Evolutionary conservation across 2,888 invertebrate genomes (phyloP), one percentile per base, ranked within the genome.

Genomic region (Ochlodes sylvanus): DNA sequence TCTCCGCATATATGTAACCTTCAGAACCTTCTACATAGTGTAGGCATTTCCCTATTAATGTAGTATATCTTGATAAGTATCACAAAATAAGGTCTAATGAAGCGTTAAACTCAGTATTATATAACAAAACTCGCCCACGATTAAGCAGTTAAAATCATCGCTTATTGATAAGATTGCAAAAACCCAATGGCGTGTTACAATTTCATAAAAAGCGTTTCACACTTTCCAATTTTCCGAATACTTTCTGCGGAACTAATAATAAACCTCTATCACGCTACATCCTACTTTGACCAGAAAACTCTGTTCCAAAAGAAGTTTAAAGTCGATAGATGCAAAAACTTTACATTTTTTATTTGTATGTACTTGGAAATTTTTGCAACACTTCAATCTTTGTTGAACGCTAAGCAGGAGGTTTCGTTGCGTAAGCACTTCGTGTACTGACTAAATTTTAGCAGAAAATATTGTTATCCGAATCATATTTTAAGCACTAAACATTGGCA

Each of bases 111-210:
- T 61, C n/a, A 0, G 19, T 61, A 47, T 61, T 67, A 61, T 34
- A 61, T 67, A 67, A 67, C 61, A 34, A 42, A 9, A 52, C 50
- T 54, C 54, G 61, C 42, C 42, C 32, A 54, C 44, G 32, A 60
- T 66, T 52, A 60, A 41, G 27, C 34, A 54, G 34, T 17, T 54
- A 52, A 60, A 61, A 61, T 61, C 19, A 62, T 47, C 44, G 67
- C 19, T 12, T 67, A 61, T 61, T 61, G 67, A 61, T 61, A 54
- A 62, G 19, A 34, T 55, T 62, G 55, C 55, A 34, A 68, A 62
- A 71, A 62, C 61, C 41, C 60, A 54, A 34, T 62, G 61, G 67
- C 71, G 68, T 67, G 70, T 64, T 60, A 64, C 63, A 64, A 67
- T 70, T 71, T 69, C 70, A 38, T 70, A 58, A 57, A 71, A 70